Evolutionary conservation across 1,140 invertebrate genomes (phyloP), one percentile per base, ranked within the genome.

Genomic region (Chlorops oryzae): DNA sequence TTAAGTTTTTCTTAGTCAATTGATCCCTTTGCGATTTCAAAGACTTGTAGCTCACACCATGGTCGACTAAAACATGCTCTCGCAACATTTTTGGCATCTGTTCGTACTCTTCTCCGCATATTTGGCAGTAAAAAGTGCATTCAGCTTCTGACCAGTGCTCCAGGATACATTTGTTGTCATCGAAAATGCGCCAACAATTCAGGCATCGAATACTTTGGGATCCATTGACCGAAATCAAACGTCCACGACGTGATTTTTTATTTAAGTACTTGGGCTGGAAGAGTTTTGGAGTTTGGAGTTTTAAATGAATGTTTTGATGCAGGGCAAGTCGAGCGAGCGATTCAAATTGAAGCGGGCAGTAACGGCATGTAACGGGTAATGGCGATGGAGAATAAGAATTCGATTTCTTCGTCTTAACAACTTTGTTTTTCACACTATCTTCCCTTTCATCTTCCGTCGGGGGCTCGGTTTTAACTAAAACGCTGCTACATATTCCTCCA

Each of bases 261-360:
- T 18, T 17, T 27, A 53, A 34, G 9, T 18, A 34, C 28, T 39
- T 49, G 40, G 41, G 46, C 13, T 50, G 17, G 20, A 49, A 56
- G 15, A 50, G 23, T 39, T 44, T 41, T 12, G 12, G 22, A 5
- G 17, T 32, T n/a, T 12, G 12, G 1, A 57, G 3, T n/a, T 27
- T 18, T n/a, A 57, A 24, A 52, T 57, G 56, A 9, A 35, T 23
- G n/a, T 49, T n/a, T 34, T 57, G 52, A 55, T 57, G 56, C 12
- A 27, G 22, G 12, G 52, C 52, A 7, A 54, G 35, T 13, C 25
- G 7, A 9, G 50, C 40, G 9, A 28, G 1, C 15, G 32, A 34
- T 3, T 42, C 18, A 34, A 48, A 48, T 2, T 37, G 27, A 6
- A 17, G 20, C 7, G 27, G 10, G 23, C 51, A 53, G 27, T 44